Percentiles rank a stretch among this genome's conserved stretches.
Conservation (phyloP, 2,797 vertebrate species). For the Hippocampus kuda region DNA sequence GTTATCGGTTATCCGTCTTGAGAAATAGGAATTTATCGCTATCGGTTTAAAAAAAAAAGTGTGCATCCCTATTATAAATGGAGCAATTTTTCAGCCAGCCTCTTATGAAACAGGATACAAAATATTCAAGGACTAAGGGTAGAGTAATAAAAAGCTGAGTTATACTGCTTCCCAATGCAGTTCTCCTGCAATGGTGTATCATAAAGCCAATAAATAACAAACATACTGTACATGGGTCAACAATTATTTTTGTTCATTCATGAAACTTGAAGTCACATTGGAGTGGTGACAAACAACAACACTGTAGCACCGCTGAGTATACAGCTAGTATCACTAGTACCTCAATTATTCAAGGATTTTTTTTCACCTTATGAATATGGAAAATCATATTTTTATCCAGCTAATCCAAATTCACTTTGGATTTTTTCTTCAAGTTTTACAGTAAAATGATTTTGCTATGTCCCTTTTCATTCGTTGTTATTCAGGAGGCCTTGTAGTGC, state of each 20-base stretch:
- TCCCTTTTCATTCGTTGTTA: constrained; percentile 38
- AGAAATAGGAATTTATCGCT: no score
- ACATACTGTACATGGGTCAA: constrained; percentile 53
- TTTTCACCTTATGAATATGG: constrained; percentile 12
- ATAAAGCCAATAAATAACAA: constrained; percentile 70
- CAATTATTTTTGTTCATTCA: constrained; percentile 40
- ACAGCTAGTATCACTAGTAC: constrained; percentile 18
- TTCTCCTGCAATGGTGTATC: constrained; percentile 54
- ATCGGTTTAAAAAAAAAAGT: no score
- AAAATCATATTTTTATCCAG: constrained; percentile 23
- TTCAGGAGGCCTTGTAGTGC: constrained; percentile 18
- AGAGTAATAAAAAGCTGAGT: constrained; percentile 40
- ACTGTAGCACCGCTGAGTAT: constrained; percentile 46
- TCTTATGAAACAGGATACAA: constrained; percentile 40
- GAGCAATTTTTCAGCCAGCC: constrained; percentile 35
- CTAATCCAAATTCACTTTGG: constrained; percentile 17
- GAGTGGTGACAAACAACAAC: constrained; percentile 32
- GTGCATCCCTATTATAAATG: no score
- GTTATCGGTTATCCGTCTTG: no score
- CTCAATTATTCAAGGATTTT: constrained; percentile 13
- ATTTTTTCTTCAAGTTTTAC: constrained; percentile 17
- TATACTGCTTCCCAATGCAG: constrained; percentile 56
- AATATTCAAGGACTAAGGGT: constrained; percentile 26
- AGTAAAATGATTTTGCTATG: constrained; percentile 21
- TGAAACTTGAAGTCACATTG: constrained; percentile 41